Evolutionary conservation across 2,797 vertebrate species (phyloP).

Genomic region (Sebastes steindachneri): DNA sequence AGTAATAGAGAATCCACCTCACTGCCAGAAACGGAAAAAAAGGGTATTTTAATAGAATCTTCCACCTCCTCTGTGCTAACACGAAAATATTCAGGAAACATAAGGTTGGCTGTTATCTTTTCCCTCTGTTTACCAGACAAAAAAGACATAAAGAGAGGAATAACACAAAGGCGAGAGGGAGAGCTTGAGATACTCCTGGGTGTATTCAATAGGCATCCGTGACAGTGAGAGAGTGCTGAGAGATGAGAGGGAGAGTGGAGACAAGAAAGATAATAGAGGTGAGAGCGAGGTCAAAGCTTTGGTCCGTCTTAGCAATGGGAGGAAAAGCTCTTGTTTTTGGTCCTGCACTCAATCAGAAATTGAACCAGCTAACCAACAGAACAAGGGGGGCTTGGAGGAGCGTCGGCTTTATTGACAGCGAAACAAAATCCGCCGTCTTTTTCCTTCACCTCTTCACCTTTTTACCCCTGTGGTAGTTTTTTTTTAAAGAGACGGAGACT

Average conservation of each 20-base stretch:
- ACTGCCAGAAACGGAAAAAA: not conserved
- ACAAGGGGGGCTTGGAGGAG: constrained; percentile 40
- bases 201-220: constrained; percentile 64
- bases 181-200: constrained; percentile 37
- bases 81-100: constrained; percentile 15
- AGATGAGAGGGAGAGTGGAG: constrained; percentile 70
- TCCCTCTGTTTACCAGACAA: constrained; percentile 34
- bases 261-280: constrained; percentile 79
- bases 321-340: constrained; percentile 74
- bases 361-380: constrained; percentile 63
- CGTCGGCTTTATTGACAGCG: constrained; percentile 68
- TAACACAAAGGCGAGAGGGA: constrained; percentile 17
- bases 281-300: constrained; percentile 73
- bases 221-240: constrained; percentile 62
- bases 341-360: constrained; percentile 69
- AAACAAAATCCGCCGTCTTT: constrained; percentile 49
- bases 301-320: constrained; percentile 58
- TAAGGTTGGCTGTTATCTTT: constrained; percentile 34
- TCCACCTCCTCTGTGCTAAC: constrained; percentile 24
- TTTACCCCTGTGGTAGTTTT: constrained; percentile 38
- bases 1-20: constrained; percentile 2
- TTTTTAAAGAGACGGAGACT: constrained; percentile 23
- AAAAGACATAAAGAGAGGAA: constrained; percentile 39
- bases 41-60: constrained; percentile 19
- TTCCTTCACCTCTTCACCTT: constrained; percentile 44